phyloP scores from a whole-genome alignment of 1,140 invertebrate genomes.

The Drosophila setifemur region DNA sequence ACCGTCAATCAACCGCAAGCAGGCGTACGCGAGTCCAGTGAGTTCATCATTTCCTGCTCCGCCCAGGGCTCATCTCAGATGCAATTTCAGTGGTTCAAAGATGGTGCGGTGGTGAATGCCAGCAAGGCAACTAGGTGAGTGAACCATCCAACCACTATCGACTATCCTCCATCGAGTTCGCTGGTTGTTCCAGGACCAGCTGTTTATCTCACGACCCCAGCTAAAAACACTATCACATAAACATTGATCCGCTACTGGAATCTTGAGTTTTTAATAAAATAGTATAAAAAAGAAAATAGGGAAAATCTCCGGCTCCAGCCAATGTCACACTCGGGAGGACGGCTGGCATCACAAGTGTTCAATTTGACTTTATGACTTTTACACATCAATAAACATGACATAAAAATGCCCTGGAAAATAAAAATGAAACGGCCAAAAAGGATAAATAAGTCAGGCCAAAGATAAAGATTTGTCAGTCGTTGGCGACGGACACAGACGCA shows the following conservation, averaged over 20 bases:
- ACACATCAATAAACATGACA: slow-evolving; percentile 81
- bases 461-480: slow-evolving; percentile 72
- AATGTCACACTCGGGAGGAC: slow-evolving; percentile 27
- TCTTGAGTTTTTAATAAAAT: slow-evolving; percentile 47
- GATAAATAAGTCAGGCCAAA: slow-evolving; percentile 75
- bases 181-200: slow-evolving; percentile 1
- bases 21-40: slow-evolving; percentile 88
- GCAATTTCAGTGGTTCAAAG: slow-evolving; percentile 91
- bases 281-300: slow-evolving; percentile 24
- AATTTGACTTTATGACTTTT: slow-evolving; percentile 81
- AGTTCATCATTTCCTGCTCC: slow-evolving; percentile 89
- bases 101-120: slow-evolving; percentile 88
- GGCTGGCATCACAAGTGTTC: slow-evolving; percentile 66
- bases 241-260: not conserved
- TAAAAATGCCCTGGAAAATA: slow-evolving; percentile 69
- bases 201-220: slow-evolving; percentile 10
- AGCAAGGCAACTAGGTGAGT: slow-evolving; percentile 88
- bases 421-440: slow-evolving; percentile 73
- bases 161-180: not conserved
- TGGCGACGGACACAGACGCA: slow-evolving; percentile 2
- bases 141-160: not conserved
- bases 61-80: slow-evolving; percentile 89
- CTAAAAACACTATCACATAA: not conserved
- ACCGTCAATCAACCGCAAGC: slow-evolving; percentile 85
- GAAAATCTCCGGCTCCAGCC: slow-evolving; percentile 9